These are phyloP conservation scores for Eustalomyia histrio DNA, from an alignment of 2,888 invertebrate genomes.

Conservation along the genomic window DNA sequence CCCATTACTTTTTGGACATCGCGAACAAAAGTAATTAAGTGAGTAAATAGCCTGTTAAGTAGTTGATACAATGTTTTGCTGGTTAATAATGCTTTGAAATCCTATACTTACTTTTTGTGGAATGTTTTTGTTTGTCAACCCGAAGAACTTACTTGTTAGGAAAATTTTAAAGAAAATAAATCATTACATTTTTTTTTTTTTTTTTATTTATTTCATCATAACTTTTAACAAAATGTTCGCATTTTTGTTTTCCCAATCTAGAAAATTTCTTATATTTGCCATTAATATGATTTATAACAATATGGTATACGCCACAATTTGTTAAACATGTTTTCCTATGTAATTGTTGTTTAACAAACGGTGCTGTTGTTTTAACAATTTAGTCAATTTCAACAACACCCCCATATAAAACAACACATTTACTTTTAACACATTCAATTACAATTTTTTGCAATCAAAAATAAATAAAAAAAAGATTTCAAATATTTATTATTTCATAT, in stretches of 20 bases:
- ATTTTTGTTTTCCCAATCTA: neutral
- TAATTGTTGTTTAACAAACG: conserved; percentile 40
- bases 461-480: conserved; percentile 29
- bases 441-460: conserved; percentile 4
- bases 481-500: conserved; percentile 29
- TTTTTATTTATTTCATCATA: too few species aligned
- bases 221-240: too few species aligned
- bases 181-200: too few species aligned
- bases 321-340: conserved; percentile 43
- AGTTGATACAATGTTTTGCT: too few species aligned
- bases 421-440: neutral
- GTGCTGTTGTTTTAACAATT: conserved; percentile 11
- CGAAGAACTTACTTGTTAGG: too few species aligned
- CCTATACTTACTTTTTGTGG: too few species aligned
- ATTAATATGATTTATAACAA: neutral
- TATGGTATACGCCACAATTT: conserved; percentile 42
- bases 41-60: too few species aligned
- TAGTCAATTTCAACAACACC: conserved; percentile 8
- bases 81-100: too few species aligned
- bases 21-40: too few species aligned
- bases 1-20: too few species aligned
- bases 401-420: conserved; percentile 16
- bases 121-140: too few species aligned
- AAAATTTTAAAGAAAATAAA: too few species aligned
- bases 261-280: neutral